A percentile compares a stretch with the other conserved stretches of the same genome.
Evolutionary conservation across 1,140 invertebrate species (phyloP).

Genomic region (Apis dorsata): DNA sequence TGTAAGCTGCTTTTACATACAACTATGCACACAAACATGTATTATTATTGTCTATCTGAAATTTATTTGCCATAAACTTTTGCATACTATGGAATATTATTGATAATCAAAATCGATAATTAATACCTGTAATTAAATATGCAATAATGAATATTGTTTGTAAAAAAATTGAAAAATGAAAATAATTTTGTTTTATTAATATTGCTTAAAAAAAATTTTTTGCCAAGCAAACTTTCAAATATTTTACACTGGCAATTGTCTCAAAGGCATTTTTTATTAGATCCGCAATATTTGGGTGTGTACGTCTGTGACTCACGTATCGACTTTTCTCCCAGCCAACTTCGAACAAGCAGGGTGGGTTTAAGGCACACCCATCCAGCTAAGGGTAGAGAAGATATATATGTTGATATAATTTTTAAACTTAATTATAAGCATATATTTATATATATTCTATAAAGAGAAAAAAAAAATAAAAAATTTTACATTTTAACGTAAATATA

Average conservation of each 20-base stretch:
- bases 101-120: too few relatives aligned
- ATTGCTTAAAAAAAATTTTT: background rate
- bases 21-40: background rate
- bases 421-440: too few relatives aligned
- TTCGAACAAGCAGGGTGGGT: slow-evolving; percentile 44
- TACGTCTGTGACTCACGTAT: slow-evolving; percentile 67
- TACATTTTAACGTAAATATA: too few relatives aligned
- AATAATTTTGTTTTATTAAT: background rate
- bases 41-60: background rate
- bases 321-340: slow-evolving; percentile 66
- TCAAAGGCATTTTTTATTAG: slow-evolving; percentile 12
- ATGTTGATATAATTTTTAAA: too few relatives aligned
- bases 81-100: too few relatives aligned
- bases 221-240: too few relatives aligned
- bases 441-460: too few relatives aligned
- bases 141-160: background rate
- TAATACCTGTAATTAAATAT: background rate
- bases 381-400: slow-evolving; percentile 45
- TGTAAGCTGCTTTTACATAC: background rate
- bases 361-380: slow-evolving; percentile 3
- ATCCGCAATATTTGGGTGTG: slow-evolving; percentile 42
- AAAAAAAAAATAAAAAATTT: too few relatives aligned
- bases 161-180: too few relatives aligned
- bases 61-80: background rate
- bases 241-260: background rate